Evolutionary conservation across 35 echinoderm and acorn worm species (phyloP).

Genomic region (Eucidaris tribuloides): DNA sequence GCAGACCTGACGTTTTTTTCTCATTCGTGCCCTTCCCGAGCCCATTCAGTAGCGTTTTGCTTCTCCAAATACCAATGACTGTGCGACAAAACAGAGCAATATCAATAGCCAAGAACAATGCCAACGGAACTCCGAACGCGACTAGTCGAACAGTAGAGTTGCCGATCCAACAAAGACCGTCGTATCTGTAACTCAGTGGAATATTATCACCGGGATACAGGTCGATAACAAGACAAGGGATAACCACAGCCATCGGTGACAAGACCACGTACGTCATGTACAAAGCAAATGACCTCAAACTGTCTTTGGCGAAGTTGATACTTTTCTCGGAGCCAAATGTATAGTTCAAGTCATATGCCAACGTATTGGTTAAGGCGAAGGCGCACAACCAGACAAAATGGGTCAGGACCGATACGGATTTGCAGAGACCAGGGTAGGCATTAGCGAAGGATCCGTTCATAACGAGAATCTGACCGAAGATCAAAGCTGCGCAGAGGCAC

Average conservation of each 20-base stretch:
- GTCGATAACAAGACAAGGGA: constrained; percentile 1
- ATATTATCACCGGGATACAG: neutral
- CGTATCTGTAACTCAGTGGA: constrained; percentile 15
- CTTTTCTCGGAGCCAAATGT: constrained; percentile 17
- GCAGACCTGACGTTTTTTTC: neutral
- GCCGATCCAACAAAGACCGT: constrained; percentile 31
- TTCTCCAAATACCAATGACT: constrained; percentile 17
- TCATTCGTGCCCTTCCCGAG: neutral
- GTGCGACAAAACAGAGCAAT: constrained; percentile 13
- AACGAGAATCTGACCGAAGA: constrained; percentile 30
- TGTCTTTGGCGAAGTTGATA: neutral
- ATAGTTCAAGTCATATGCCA: constrained; percentile 26
- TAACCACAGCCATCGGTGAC: constrained; percentile 8
- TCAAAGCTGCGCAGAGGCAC: constrained; percentile 30
- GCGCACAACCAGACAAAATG: constrained; percentile 50
- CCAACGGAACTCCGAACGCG: constrained; percentile 57
- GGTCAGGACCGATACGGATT: constrained; percentile 4
- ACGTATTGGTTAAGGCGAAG: constrained; percentile 28
- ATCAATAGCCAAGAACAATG: constrained; percentile 35
- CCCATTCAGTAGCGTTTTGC: neutral
- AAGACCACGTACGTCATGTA: neutral
- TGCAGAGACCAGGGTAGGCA: neutral
- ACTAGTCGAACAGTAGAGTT: neutral
- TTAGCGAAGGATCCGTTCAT: constrained; percentile 1
- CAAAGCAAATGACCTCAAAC: neutral